These are phyloP conservation scores for Coracopsis vasa DNA, from an alignment of 2,113 vertebrate genomes.

Conservation along the genomic window DNA sequence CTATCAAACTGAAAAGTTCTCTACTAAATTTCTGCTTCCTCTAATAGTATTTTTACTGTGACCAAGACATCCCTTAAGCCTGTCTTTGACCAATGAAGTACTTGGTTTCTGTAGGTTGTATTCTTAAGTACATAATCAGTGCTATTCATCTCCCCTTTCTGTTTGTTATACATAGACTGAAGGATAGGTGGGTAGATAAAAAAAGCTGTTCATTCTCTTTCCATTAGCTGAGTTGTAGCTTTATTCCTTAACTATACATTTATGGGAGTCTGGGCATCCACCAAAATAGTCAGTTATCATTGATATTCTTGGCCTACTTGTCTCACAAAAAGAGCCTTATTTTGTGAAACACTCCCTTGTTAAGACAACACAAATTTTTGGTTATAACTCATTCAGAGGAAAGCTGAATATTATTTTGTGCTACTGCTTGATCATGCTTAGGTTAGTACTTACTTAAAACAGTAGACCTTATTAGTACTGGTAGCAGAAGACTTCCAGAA, in stretches of 20 bases:
- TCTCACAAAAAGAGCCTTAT: neutral
- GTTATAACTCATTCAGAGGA: neutral
- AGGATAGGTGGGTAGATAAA: neutral
- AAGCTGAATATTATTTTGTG: neutral
- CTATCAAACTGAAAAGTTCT: neutral
- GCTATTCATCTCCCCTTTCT: neutral
- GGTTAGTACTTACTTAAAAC: neutral
- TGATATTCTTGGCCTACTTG: neutral
- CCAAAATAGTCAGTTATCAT: neutral
- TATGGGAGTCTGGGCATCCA: neutral
- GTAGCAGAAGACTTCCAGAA: neutral
- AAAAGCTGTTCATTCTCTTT: neutral
- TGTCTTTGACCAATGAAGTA: neutral
- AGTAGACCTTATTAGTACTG: neutral
- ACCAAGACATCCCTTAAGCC: neutral
- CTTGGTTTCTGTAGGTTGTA: neutral
- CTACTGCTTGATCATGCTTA: neutral
- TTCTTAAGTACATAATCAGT: neutral
- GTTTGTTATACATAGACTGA: neutral
- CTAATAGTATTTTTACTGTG: neutral
- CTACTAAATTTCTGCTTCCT: neutral
- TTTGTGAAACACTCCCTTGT: neutral
- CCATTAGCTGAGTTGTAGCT: neutral
- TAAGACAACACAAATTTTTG: neutral
- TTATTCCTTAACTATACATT: neutral